Evolutionary conservation across 2,888 invertebrate genomes (phyloP).

Genomic region (Onchidella celtica): DNA sequence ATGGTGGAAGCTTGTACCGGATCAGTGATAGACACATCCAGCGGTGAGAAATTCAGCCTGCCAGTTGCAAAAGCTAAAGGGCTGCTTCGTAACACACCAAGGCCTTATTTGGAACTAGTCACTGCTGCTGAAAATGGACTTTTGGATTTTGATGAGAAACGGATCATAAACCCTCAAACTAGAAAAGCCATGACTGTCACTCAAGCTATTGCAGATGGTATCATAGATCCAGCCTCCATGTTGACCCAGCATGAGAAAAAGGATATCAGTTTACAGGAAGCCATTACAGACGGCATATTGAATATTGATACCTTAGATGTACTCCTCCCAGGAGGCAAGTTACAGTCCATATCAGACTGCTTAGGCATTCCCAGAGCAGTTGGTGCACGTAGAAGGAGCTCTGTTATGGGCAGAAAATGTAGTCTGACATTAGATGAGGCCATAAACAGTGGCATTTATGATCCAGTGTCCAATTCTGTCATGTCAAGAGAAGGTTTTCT

Average conservation of each 20-base stretch:
- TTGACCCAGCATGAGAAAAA: constrained; percentile 76
- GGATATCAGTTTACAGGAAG: constrained; percentile 53
- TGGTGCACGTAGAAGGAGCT: constrained; percentile 44
- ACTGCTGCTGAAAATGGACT: constrained; percentile 57
- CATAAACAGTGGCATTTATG: constrained; percentile 70
- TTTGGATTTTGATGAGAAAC: constrained; percentile 85
- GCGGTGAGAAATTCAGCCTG: constrained; percentile 78
- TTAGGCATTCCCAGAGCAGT: constrained; percentile 46
- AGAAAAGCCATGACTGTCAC: constrained; percentile 88
- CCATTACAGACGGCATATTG: constrained; percentile 54
- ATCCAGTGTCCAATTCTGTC: constrained; percentile 71
- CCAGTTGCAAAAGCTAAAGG: constrained; percentile 54
- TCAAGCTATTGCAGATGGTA: constrained; percentile 85
- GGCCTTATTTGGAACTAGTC: constrained; percentile 53
- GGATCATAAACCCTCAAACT: constrained; percentile 54
- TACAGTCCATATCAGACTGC: constrained; percentile 50
- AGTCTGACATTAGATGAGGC: constrained; percentile 74
- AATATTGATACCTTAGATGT: constrained; percentile 55
- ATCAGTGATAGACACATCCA: constrained; percentile 64
- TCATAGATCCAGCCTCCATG: constrained; percentile 81
- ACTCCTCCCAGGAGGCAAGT: constrained; percentile 53
- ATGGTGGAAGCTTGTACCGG: constrained; percentile 87
- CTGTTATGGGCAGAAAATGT: constrained; percentile 53
- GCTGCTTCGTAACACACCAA: constrained; percentile 54
- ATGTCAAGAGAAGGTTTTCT: constrained; percentile 61